These are phyloP conservation scores for Chiroxiphia lanceolata DNA, from an alignment of 2,797 vertebrate species.

Conservation along the genomic window DNA sequence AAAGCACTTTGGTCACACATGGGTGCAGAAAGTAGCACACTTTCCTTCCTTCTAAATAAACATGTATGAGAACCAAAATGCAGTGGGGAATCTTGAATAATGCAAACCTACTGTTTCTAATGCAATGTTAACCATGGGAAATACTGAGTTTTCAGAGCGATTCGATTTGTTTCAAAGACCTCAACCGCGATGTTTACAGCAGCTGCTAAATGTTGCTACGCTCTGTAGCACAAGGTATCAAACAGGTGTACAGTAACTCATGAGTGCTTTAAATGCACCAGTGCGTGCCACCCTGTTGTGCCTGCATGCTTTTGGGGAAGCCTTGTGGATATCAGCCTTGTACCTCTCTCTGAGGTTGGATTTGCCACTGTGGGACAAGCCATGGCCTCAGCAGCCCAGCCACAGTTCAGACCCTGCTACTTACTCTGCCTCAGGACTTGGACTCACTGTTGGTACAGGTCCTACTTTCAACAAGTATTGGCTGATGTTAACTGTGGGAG, in stretches of 20 bases:
- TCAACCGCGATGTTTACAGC: neutral
- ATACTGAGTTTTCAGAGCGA: neutral
- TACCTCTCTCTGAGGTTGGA: neutral
- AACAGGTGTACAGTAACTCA: neutral
- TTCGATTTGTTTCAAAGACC: neutral
- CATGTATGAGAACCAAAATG: neutral
- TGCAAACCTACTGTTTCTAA: slow-evolving; percentile 24
- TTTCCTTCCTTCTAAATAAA: slow-evolving; percentile 24
- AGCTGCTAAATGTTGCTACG: neutral
- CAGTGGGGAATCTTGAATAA: slow-evolving; percentile 24
- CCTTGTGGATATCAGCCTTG: accelerated
- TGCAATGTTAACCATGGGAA: neutral
- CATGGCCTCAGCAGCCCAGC: accelerated
- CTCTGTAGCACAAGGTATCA: neutral
- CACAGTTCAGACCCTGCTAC: neutral
- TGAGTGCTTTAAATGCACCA: neutral
- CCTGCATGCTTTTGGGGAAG: neutral
- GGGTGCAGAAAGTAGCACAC: neutral
- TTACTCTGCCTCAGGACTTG: neutral
- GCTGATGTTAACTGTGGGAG: neutral
- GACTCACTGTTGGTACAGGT: neutral
- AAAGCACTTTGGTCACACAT: slow-evolving; percentile 49
- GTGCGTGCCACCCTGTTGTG: accelerated
- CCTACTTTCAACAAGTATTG: neutral
- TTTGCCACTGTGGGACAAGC: neutral